Base-by-base conservation (phyloP, 1,140 invertebrate genomes). In the Maconellicoccus hirsutus region DNA sequence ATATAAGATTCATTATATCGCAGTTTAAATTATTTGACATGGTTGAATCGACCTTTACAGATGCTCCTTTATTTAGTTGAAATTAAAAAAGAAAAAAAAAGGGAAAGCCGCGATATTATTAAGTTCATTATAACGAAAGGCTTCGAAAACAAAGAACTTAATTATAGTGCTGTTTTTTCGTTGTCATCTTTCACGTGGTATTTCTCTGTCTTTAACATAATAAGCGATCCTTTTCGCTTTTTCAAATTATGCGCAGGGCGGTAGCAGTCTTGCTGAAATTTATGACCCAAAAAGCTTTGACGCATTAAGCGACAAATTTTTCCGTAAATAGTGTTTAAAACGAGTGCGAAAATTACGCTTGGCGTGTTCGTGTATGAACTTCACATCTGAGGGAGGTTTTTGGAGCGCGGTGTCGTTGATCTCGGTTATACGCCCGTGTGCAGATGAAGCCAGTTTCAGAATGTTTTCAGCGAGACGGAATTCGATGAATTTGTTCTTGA, bases 141-240 rank as follows among this genome's bases (percentile, higher is more conserved):
- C 42, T 52, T 52, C 42, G 42, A 16, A 52, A 52, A 52, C 42
- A 52, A 52, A 52, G 42, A 52, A 52, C 42, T 52, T 52, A 52
- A 52, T 52, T 52, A 52, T 33, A 33, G 29, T 52, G 42, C 42
- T 52, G 2, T 19, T 52, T 52, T 52, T 52, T 52, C 42, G 29
- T 33, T 33, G 29, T 33, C 29, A 33, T 33, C 29, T 33, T 33
- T 33, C 29, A 33, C 29, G 29, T 33, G 29, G 29, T 33, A 33
- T 33, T 33, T 33, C 29, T 33, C 29, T 33, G 29, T 33, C 29
- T 33, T 33, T 33, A 6, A 33, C 29, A 33, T 33, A 33, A 52
- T 52, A 52, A 52, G n/a, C 42, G 42, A 52, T 52, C 42, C 12
- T 16, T 52, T 52, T 52, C 16, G 42, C 42, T 52, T 52, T 33